These are phyloP conservation scores for Sebastes flavidus DNA, from an alignment of 2,797 vertebrate genomes.

Conservation along the genomic window DNA sequence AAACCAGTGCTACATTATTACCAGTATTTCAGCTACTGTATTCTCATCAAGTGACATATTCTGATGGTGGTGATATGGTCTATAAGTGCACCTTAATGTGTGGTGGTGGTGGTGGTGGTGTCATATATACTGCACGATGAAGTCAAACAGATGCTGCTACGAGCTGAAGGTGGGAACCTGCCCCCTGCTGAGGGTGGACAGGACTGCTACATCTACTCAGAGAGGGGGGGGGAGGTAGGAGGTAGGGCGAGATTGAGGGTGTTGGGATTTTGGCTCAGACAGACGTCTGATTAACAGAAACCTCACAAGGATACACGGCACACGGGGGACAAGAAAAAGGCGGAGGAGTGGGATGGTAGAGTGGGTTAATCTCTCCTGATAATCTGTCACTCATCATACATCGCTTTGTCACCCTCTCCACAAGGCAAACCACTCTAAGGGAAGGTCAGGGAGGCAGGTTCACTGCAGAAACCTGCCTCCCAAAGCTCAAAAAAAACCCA, in stretches of 20 bases:
- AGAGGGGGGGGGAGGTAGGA: neutral
- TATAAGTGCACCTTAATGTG: slow-evolving; percentile 45
- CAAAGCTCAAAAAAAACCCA: slow-evolving; percentile 40
- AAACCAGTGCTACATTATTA: slow-evolving; percentile 71
- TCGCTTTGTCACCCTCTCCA: slow-evolving; percentile 31
- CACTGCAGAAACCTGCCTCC: slow-evolving; percentile 23
- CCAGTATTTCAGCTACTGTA: slow-evolving; percentile 53
- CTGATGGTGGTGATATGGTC: slow-evolving; percentile 52
- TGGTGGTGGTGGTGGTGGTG: slow-evolving; percentile 40
- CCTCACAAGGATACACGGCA: slow-evolving; percentile 34
- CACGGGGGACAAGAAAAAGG: slow-evolving; percentile 36
- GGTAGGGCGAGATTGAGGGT: slow-evolving; percentile 17
- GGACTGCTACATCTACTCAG: slow-evolving; percentile 80
- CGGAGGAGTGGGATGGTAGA: slow-evolving; percentile 23
- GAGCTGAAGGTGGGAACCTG: slow-evolving; percentile 57
- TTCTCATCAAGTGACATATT: slow-evolving; percentile 62
- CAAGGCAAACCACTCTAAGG: slow-evolving; percentile 40
- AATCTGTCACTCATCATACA: slow-evolving; percentile 22
- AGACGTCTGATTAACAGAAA: slow-evolving; percentile 46
- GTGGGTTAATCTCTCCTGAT: slow-evolving; percentile 31
- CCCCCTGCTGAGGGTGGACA: slow-evolving; percentile 54
- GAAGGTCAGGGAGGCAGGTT: slow-evolving; percentile 23
- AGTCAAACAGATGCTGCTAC: slow-evolving; percentile 57
- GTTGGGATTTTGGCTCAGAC: slow-evolving; percentile 32
- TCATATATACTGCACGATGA: slow-evolving; percentile 46